Evolutionary conservation across 2,797 vertebrate species (phyloP), one percentile per base, ranked within the genome.

Genomic region (Glyptemys insculpta): DNA sequence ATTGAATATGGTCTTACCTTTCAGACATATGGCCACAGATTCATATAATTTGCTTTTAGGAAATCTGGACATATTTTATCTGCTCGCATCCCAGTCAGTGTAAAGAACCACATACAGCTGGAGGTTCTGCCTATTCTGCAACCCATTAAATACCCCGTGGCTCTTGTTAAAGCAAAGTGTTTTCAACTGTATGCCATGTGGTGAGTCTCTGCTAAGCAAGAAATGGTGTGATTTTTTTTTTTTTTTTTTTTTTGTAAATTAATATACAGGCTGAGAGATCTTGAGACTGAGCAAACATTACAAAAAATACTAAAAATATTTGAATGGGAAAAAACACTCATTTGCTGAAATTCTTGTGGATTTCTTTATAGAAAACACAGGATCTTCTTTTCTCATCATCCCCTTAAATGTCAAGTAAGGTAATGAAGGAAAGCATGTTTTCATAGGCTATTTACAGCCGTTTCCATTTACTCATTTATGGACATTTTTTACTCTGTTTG

Each of bases 271-370:
- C 87, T 96, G 83, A 95, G 95, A 96, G 97, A 94, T 90, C 89
- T 54, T 52, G 1, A 96, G 94, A 92, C 88, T 96, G 72, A 94
- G 76, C 89, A 97, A 97, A 97, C 97, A 97, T 52, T 95, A 80
- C 93, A 93, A 57, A 81, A 93, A 95, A 95, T 94, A 97, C 87
- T 96, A 94, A 95, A 90, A 97, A 97, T 97, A 97, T 97, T 98
- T 98, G 90, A 95, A 83, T 83, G 95, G 96, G 96, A 97, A 97
- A 97, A 97, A 76, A 87, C 0, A 0, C 21, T 94, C 86, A 52
- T 89, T 96, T 95, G 57, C 84, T 89, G 68, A 83, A 97, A 96
- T 94, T 91, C 92, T 83, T 96, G 81, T 79, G 94, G 91, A 95
- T 95, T 95, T 95, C 89, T 93, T 94, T 52, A 27, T 23, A 83